Base-by-base conservation (phyloP, 2,113 vertebrate species). In the Panurus biarmicus region DNA sequence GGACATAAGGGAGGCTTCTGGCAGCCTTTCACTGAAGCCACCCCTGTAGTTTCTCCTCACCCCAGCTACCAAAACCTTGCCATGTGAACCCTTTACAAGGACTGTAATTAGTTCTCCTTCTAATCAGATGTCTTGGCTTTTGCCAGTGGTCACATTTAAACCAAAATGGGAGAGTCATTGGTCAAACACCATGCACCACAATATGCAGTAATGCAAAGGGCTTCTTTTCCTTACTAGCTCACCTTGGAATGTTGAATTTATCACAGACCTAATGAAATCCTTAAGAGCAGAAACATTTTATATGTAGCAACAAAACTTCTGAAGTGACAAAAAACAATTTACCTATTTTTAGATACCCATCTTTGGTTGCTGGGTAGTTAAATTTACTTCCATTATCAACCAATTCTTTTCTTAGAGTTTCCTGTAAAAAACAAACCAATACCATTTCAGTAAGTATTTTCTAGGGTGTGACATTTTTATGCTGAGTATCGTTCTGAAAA, bases 281-380 rank as follows among this genome's bases (percentile, higher is more conserved):
- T 85, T 60, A 53, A 70, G 18, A 50, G 53, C 44, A 73, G 33
- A 56, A 58, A 53, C 19, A 50, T 86, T 93, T 79, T 56, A 51
- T 16, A 76, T 0, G 1, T 20, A 53, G 51, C 45, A 88, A 66
- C 12, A 91, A 62, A 61, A 74, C 31, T 65, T 71, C 51, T 50
- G 20, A 85, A 93, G 24, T 57, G 23, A 45, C 33, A 86, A 44
- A 62, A 51, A 91, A 51, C 11, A 47, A 36, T 64, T 94, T 97
- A 98, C 98, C 97, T 96, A 98, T 98, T 80, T 96, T 95, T 65
- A 97, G 93, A 95, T 97, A 98, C 45, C 98, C 98, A 0, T 97
- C 96, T 44, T 93, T 60, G 35, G 97, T 97, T 90, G 80, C 65
- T 89, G 87, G 45, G 61, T 96, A 96, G 75, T 96, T 96, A 40